Evolutionary conservation across 64 coral and sea anemone genomes (phyloP), one percentile per base, ranked within the genome.

Genomic region (Platygyra sinensis): DNA sequence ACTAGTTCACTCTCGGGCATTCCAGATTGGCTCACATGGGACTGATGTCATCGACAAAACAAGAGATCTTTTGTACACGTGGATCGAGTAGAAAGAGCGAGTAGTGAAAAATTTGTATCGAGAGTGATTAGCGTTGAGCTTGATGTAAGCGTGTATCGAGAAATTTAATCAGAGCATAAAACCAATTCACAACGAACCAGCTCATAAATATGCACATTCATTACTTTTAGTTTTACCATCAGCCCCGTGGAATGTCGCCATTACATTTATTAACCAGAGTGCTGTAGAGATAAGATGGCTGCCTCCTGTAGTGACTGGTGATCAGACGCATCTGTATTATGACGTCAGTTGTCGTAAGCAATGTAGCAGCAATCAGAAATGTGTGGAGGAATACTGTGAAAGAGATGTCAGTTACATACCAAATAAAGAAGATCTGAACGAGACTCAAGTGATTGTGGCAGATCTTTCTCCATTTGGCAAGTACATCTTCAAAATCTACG

Each of bases 251-350:
- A 16, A 65, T 67, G 60, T 67, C 33, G 46, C 0, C 0, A 17
- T 46, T 11, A 67, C 61, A 8, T 83, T 67, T 14, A 19, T 83
- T 18, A 83, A 83, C 80, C 80, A 83, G 65, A 83, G 60, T 46
- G 60, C 36, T 3, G 19, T 83, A 0, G 7, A 33, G 31, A 38
- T 83, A 31, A 24, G 6, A 24, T 83, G 80, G 80, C 9, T 24
- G 3, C 20, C 20, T 42, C 80, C 80, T 22, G 60, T 39, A 67
- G 12, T 42, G 2, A 65, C 36, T 14, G 80, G 60, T 38, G 60
- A 65, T 67, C 20, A 65, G 17, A 67, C 17, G 0, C 18, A 46
- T 60, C 33, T 83, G 60, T 67, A 24, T 36, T 83, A 83, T 50
- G 80, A 67, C 9, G 60, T 83, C 3, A 36, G 24, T 11, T 83